Conservation (phyloP, 2,113 vertebrate species). For the Hippocampus zosterae region DNA sequence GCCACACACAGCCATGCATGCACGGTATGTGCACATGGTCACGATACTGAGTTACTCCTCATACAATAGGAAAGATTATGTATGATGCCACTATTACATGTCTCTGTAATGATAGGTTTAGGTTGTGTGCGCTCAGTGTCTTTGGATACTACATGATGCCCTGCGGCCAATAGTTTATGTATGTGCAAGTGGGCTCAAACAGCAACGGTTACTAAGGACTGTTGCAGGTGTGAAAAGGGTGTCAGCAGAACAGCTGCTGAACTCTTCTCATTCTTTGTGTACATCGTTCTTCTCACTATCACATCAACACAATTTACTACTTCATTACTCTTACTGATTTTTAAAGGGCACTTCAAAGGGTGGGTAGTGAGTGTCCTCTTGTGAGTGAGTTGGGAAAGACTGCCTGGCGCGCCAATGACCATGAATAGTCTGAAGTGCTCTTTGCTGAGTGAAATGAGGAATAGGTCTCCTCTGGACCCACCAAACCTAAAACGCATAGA, state of each 20-base stretch:
- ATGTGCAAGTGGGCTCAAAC: constrained; percentile 48
- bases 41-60: not conserved
- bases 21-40: constrained; percentile 23
- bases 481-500: too few species aligned
- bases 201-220: constrained; percentile 69
- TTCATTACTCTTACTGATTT: not conserved
- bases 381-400: too few species aligned
- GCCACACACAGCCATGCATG: constrained; percentile 24
- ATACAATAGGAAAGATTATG: not conserved
- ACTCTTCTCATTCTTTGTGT: not conserved
- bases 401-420: not conserved
- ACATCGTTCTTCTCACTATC: not conserved
- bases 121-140: not conserved
- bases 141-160: constrained; percentile 19
- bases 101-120: not conserved
- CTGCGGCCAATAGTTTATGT: constrained; percentile 31
- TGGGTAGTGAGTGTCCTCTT: too few species aligned
- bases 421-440: not conserved
- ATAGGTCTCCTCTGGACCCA: too few species aligned
- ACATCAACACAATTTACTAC: not conserved
- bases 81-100: not conserved
- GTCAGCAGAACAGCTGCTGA: not conserved
- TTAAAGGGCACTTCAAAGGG: not conserved
- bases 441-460: not conserved
- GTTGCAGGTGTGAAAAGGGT: not conserved